phyloP scores from a whole-genome alignment of 1,140 invertebrate species.

The Leptinotarsa defecta region DNA sequence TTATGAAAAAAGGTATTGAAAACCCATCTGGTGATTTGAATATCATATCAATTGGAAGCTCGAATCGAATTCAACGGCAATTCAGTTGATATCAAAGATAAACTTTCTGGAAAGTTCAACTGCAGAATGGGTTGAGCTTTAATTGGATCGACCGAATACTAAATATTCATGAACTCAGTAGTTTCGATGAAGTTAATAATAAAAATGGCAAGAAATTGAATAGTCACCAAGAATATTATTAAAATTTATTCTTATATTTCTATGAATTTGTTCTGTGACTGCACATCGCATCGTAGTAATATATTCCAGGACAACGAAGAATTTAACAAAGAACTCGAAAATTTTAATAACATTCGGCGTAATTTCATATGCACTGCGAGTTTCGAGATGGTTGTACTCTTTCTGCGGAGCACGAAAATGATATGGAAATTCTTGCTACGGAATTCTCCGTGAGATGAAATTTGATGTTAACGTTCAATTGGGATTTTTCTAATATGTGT shows the following conservation, averaged over 20 bases:
- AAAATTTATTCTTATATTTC: not conserved
- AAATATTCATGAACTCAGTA: not conserved
- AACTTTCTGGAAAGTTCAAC: no score
- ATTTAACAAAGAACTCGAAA: not conserved
- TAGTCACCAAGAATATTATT: not conserved
- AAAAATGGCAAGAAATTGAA: not conserved
- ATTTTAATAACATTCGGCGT: slow-evolving; percentile 1
- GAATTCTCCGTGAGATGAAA: not conserved
- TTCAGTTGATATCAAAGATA: no score
- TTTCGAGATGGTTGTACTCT: not conserved
- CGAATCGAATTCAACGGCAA: no score
- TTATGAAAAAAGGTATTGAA: no score
- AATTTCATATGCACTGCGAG: not conserved
- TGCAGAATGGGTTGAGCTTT: no score
- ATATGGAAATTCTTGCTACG: not conserved
- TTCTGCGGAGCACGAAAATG: not conserved
- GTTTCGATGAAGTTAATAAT: not conserved
- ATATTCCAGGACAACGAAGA: not conserved
- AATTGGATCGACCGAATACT: no score
- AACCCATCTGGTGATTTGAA: no score
- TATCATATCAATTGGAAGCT: no score
- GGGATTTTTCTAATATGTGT: no score
- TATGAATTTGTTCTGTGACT: not conserved
- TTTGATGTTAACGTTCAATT: no score
- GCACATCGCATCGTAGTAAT: not conserved